Conservation (phyloP, 2,113 vertebrate species). For the Bujurquina vittata region DNA sequence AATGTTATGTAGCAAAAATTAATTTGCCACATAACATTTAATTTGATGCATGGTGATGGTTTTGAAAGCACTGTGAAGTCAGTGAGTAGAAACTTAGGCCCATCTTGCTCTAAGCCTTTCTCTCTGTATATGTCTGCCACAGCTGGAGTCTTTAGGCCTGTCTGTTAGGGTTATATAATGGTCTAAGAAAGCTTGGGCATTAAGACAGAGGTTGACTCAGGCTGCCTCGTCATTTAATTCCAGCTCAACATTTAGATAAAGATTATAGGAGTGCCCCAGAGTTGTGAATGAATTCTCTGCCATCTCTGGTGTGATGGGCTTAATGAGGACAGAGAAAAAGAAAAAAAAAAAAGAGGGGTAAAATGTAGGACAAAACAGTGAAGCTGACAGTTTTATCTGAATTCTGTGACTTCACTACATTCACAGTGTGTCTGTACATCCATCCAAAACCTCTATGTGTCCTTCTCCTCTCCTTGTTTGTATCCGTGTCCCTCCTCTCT, state of each 20-base stretch:
- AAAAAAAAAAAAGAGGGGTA: not conserved
- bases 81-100: slow-evolving; percentile 26
- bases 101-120: slow-evolving; percentile 30
- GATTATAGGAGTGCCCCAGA: slow-evolving; percentile 42
- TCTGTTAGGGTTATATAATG: slow-evolving; percentile 66
- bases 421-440: not conserved
- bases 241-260: slow-evolving; percentile 49
- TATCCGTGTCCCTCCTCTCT: not conserved
- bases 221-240: slow-evolving; percentile 64
- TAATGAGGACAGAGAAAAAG: slow-evolving; percentile 32
- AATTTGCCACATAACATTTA: not conserved
- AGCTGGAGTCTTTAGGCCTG: slow-evolving; percentile 55
- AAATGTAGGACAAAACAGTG: not conserved
- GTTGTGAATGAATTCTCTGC: slow-evolving; percentile 27
- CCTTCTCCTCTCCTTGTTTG: slow-evolving; percentile 33
- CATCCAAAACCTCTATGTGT: slow-evolving; percentile 1
- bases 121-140: slow-evolving; percentile 36
- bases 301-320: slow-evolving; percentile 13
- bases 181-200: slow-evolving; percentile 51
- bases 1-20: not conserved
- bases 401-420: not conserved
- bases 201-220: slow-evolving; percentile 64
- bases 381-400: not conserved
- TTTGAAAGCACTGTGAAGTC: slow-evolving; percentile 6
- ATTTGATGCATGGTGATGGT: not conserved